Evolutionary conservation across 2,113 vertebrate genomes (phyloP).

Genomic region (Nansenia antarctica): DNA sequence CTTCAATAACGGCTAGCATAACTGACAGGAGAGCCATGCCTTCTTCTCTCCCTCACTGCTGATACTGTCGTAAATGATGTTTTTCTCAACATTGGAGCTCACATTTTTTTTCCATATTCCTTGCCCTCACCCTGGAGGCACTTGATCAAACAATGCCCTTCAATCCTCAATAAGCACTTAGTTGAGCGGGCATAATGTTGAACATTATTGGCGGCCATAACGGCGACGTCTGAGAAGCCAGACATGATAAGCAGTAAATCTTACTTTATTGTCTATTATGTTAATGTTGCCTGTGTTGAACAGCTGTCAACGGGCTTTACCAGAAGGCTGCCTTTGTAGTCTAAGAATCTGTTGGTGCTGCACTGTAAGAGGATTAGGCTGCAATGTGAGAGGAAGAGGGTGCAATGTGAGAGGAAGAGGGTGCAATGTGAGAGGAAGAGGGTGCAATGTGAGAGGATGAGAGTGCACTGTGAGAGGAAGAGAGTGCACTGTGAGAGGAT

Average conservation of each 20-base stretch:
- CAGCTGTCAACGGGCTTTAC: background rate
- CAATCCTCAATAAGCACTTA: background rate
- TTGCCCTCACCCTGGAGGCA: background rate
- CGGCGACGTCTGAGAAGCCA: background rate
- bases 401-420: too few species aligned
- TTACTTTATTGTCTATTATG: slow-evolving; percentile 9
- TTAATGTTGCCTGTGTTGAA: slow-evolving; percentile 18
- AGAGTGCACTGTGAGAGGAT: too few species aligned
- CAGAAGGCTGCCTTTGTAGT: background rate
- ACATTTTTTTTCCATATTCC: background rate
- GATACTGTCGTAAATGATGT: background rate
- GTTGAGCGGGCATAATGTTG: background rate
- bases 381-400: too few species aligned
- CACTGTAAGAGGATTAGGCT: too few species aligned
- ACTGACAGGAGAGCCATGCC: background rate
- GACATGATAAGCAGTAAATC: slow-evolving; percentile 9
- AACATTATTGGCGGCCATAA: slow-evolving; percentile 6
- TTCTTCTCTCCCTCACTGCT: background rate
- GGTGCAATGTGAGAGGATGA: too few species aligned
- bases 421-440: too few species aligned
- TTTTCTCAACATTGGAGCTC: background rate
- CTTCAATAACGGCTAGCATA: background rate
- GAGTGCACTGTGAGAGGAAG: too few species aligned
- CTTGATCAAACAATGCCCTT: slow-evolving; percentile 8
- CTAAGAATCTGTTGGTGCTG: background rate